These are phyloP conservation scores for Crypturellus tataupa DNA, from an alignment of 2,797 vertebrate genomes.

Conservation along the genomic window DNA sequence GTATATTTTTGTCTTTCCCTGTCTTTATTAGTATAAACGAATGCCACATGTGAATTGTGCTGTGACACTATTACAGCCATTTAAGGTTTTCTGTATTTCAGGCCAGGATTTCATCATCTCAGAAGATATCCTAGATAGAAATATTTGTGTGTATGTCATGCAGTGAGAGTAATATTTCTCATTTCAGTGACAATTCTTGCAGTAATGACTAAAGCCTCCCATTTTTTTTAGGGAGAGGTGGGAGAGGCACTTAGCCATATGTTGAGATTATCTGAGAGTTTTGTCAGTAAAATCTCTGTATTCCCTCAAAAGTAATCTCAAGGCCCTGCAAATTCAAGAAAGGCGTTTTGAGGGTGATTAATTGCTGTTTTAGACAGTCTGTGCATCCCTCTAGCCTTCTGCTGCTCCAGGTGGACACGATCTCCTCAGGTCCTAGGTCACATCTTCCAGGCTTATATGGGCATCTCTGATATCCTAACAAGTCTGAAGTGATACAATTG, in stretches of 20 bases:
- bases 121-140: conserved; percentile 14
- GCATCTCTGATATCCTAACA: neutral
- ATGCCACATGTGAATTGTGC: neutral
- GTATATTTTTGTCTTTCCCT: conserved; percentile 4
- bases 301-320: neutral
- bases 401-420: neutral
- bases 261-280: neutral
- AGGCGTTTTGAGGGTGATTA: neutral
- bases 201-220: neutral
- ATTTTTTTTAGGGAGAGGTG: neutral
- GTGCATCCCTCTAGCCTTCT: neutral
- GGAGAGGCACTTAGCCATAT: neutral
- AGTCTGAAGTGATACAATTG: neutral
- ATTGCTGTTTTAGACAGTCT: neutral
- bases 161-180: neutral
- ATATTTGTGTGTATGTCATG: neutral
- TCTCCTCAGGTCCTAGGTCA: neutral
- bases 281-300: neutral
- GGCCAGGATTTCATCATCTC: neutral
- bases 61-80: neutral
- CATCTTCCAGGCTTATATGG: neutral
- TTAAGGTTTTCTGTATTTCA: neutral
- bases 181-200: neutral
- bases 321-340: neutral
- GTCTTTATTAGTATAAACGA: neutral